These are phyloP conservation scores for Chymomyza costata DNA, from an alignment of 1,140 invertebrate species.

Conservation along the genomic window DNA sequence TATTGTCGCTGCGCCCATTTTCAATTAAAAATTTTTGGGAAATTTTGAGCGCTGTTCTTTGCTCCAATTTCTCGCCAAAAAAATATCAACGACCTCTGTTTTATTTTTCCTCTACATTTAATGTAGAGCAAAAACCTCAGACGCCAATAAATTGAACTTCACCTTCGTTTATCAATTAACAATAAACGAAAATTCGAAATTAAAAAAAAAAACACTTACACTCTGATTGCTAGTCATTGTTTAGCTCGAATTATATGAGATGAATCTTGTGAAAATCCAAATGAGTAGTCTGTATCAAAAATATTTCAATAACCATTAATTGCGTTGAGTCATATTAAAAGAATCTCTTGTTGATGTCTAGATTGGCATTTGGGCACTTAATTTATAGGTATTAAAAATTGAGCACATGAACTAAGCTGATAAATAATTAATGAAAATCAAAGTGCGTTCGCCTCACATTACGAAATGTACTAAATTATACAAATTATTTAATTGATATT, in stretches of 20 bases:
- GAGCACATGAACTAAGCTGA: neutral
- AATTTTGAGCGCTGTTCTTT: conserved; percentile 1
- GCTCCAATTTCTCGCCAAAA: no score
- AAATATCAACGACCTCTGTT: no score
- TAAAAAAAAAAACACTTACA: no score
- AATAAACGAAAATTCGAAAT: conserved; percentile 23
- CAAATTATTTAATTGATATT: conserved; percentile 59
- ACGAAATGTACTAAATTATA: conserved; percentile 24
- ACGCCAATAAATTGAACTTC: conserved; percentile 26
- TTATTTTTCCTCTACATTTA: no score
- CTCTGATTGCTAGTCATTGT: conserved; percentile 20
- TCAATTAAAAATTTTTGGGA: no score
- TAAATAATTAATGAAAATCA: conserved; percentile 19
- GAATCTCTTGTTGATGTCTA: conserved; percentile 11
- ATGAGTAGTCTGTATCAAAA: no score
- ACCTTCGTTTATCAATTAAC: conserved; percentile 39
- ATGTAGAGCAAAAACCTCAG: no score
- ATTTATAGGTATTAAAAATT: neutral
- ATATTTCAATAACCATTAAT: no score
- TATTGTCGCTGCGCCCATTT: no score
- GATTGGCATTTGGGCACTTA: conserved; percentile 4
- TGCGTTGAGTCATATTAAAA: conserved; percentile 29
- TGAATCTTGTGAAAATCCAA: no score
- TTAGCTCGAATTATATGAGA: conserved; percentile 38
- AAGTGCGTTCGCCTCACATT: conserved; percentile 24